Evolutionary conservation across 2,888 invertebrate species (phyloP).

Genomic region (Ashinkailepas kermadecensis): DNA sequence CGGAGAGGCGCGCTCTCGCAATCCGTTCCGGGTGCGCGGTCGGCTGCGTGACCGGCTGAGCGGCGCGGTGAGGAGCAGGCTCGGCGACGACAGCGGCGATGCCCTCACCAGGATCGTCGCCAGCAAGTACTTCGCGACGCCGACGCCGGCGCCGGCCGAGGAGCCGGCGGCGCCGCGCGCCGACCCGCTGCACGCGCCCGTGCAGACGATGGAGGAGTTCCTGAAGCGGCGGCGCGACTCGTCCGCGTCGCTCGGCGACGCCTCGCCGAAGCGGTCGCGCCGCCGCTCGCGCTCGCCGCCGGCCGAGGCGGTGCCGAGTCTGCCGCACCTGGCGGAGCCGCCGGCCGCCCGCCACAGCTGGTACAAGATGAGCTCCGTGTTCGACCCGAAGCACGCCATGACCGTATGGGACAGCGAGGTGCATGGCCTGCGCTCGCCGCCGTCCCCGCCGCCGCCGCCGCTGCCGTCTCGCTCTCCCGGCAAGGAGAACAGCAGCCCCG

Average conservation of each 20-base stretch:
- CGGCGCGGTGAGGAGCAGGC: not conserved
- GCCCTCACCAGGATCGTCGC: not conserved
- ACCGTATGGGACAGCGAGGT: conserved; percentile 6
- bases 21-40: conserved; percentile 18
- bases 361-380: conserved; percentile 22
- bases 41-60: not conserved
- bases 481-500: not conserved
- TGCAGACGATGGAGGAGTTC: conserved; percentile 10
- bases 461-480: not conserved
- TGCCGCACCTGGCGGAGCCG: not conserved
- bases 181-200: not conserved
- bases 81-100: not conserved
- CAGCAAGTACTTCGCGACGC: conserved; percentile 7
- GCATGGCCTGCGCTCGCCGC: not conserved
- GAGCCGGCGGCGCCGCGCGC: not conserved
- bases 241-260: not conserved
- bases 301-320: not conserved
- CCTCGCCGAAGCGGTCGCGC: not conserved
- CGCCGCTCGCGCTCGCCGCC: not conserved
- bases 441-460: not conserved
- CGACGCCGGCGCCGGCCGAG: not conserved
- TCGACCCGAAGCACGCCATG: conserved; percentile 21
- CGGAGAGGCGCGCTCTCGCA: not conserved
- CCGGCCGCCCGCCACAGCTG: not conserved
- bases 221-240: not conserved